Evolutionary conservation across 1,140 invertebrate species (phyloP).

Genomic region (Zaprionus ghesquierei): DNA sequence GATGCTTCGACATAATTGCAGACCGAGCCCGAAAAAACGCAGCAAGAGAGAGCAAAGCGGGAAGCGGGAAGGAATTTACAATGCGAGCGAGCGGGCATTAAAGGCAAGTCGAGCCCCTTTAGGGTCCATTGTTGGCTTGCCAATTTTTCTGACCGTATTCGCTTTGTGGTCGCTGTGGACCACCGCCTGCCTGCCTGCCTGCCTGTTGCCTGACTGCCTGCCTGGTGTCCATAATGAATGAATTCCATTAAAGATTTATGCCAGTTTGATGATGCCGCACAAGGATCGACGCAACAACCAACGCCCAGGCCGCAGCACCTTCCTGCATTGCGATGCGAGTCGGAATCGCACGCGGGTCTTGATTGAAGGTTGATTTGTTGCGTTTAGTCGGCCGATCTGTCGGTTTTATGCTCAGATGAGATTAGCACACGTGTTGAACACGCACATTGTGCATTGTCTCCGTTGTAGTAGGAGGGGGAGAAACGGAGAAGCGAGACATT

Average conservation of each 20-base stretch:
- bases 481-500: constrained; percentile 6
- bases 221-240: constrained; percentile 77
- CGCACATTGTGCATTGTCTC: constrained; percentile 55
- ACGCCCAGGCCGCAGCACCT: constrained; percentile 37
- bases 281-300: constrained; percentile 49
- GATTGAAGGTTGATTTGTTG: constrained; percentile 82
- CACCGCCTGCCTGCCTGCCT: constrained; percentile 27
- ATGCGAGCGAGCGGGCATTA: constrained; percentile 55
- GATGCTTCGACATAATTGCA: constrained; percentile 60
- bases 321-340: constrained; percentile 13
- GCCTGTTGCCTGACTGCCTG: too few relatives aligned
- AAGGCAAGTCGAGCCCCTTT: constrained; percentile 9
- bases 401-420: constrained; percentile 69
- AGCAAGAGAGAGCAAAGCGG: background rate
- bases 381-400: constrained; percentile 61
- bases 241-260: constrained; percentile 82
- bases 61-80: constrained; percentile 53
- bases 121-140: constrained; percentile 55
- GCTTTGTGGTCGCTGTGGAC: constrained; percentile 49
- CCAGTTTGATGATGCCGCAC: constrained; percentile 82
- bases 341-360: constrained; percentile 45
- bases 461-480: background rate
- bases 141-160: constrained; percentile 23
- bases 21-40: constrained; percentile 17
- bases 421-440: constrained; percentile 83